phyloP scores from a whole-genome alignment of 2,888 invertebrate genomes.

The Cerceris rybyensis region DNA sequence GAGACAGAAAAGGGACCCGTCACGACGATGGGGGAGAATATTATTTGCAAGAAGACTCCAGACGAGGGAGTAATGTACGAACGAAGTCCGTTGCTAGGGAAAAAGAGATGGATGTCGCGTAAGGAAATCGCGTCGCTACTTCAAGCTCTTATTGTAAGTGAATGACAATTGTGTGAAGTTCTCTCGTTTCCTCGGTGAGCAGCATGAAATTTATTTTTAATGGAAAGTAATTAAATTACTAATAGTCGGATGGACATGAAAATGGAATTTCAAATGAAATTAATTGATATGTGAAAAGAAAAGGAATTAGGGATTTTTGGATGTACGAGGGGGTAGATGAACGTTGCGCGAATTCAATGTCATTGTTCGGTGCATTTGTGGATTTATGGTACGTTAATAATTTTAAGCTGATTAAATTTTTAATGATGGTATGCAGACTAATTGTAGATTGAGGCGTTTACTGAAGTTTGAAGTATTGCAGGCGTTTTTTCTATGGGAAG shows the following conservation, averaged over 20 bases:
- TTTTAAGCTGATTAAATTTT: too few relatives aligned
- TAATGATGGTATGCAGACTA: too few relatives aligned
- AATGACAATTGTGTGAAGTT: constrained; percentile 49
- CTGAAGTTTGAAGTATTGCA: too few relatives aligned
- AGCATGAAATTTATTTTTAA: constrained; percentile 26
- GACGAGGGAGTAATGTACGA: constrained; percentile 31
- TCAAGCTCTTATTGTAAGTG: constrained; percentile 45
- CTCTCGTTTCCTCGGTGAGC: constrained; percentile 19
- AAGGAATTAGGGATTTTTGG: too few relatives aligned
- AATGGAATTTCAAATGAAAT: too few relatives aligned
- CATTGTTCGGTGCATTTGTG: too few relatives aligned
- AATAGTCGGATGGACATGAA: background rate
- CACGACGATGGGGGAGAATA: constrained; percentile 39
- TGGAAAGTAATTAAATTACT: constrained; percentile 41
- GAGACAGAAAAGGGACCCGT: constrained; percentile 56
- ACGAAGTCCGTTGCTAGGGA: constrained; percentile 22
- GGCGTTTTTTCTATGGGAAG: too few relatives aligned
- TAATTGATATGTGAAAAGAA: too few relatives aligned
- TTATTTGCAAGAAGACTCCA: constrained; percentile 53
- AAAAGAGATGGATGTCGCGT: constrained; percentile 50
- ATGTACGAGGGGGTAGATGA: too few relatives aligned
- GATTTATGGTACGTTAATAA: too few relatives aligned
- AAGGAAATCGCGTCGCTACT: constrained; percentile 49
- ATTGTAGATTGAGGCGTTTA: too few relatives aligned
- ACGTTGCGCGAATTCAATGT: too few relatives aligned